Base-by-base conservation (phyloP, 2,888 invertebrate genomes). In the Trachelus stipa region DNA sequence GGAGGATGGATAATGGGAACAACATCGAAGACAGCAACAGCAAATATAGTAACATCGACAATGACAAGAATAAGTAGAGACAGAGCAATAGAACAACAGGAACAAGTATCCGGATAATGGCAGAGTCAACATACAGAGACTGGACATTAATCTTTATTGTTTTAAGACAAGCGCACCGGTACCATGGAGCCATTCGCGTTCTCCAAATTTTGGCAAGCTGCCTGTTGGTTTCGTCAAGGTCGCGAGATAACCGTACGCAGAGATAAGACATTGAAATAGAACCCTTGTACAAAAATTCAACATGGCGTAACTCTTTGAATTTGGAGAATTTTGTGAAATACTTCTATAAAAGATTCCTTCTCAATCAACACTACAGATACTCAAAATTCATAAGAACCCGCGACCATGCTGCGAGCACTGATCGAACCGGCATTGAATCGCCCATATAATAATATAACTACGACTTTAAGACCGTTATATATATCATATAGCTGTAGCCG, bases 1-100 rank as follows among this genome's bases (percentile, higher is more conserved):
- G 71, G 71, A 71, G 9, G 71, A 71, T 33, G 71, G 34, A 33
- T 31, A 71, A 71, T 34, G 11, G 71, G 71, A 71, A 71, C 12
- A 71, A 33, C 11, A 71, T 33, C 12, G 71, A 71, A 33, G 30
- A 30, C 30, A 71, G 34, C 15, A 31, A 31, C 15, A 71, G 71
- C 9, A 34, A 71, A 1, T 15, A 15, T 4, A 71, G 30, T 11
- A 34, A 71, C 71, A 71, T 15, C 34, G 71, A 71, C 30, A 71
- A 71, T 30, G 71, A 30, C 71, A 71, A 71, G 15, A 34, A 71
- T 11, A 34, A 71, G 9, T 56, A 56, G 9, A 56, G 56, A 23
- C 23, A 56, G 56, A 56, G 56, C 56, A 15, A 23, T 56, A 56
- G 56, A 56, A 23, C 56, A 23, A 56, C 23, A 23, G 56, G 56